Conservation (phyloP, 2,888 invertebrate genomes). For the Marasmarcha lunaedactyla region DNA sequence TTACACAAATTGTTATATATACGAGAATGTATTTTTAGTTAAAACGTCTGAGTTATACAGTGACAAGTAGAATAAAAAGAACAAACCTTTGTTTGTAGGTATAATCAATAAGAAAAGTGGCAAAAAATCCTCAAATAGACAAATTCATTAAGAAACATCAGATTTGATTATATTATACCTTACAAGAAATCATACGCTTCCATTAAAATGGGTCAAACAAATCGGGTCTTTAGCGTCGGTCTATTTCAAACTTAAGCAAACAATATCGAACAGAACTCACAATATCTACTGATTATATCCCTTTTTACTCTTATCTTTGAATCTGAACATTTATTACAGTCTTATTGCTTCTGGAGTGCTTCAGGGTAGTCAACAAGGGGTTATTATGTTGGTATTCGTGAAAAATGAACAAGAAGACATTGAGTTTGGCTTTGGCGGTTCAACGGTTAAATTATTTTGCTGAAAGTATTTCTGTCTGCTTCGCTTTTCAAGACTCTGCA, state of each 20-base stretch:
- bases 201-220: neutral
- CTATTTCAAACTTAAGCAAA: conserved; percentile 25
- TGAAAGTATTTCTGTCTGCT: neutral
- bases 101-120: neutral
- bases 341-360: conserved; percentile 64
- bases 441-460: neutral
- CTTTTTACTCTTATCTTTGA: conserved; percentile 55
- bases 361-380: conserved; percentile 54
- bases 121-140: neutral
- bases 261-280: conserved; percentile 56
- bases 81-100: neutral
- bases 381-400: conserved; percentile 63
- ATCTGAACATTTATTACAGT: conserved; percentile 66
- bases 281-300: conserved; percentile 61
- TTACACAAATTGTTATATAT: no score
- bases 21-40: neutral
- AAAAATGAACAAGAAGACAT: conserved; percentile 41
- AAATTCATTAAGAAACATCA: no score
- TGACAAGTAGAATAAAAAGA: neutral
- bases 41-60: neutral
- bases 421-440: neutral
- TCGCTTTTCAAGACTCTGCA: no score
- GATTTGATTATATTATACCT: no score
- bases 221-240: conserved; percentile 13
- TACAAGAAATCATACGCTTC: no score